Evolutionary conservation across 2,888 invertebrate genomes (phyloP).

Genomic region (Desoria tigrina): DNA sequence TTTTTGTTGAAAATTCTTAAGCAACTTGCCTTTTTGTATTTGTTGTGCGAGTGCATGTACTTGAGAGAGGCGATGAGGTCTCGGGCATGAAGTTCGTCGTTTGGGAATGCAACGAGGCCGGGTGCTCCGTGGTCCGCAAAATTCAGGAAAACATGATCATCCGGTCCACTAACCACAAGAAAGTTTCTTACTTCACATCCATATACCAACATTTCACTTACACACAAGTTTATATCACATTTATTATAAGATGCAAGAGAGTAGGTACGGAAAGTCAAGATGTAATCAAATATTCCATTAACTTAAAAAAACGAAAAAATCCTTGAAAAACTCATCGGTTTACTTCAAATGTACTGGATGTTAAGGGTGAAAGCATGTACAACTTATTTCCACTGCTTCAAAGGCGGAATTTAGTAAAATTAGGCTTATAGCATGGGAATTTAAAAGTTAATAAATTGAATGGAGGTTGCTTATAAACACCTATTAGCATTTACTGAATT

Average conservation of each 20-base stretch:
- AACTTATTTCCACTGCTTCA: too few relatives aligned
- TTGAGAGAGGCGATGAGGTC: constrained; percentile 54
- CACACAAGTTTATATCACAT: constrained; percentile 10
- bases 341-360: too few relatives aligned
- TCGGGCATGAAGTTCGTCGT: constrained; percentile 56
- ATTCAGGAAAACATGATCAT: constrained; percentile 65
- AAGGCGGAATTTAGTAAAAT: too few relatives aligned
- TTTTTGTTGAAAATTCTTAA: too few relatives aligned
- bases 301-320: constrained; percentile 5
- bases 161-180: constrained; percentile 58
- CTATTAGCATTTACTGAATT: too few relatives aligned
- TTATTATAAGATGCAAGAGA: constrained; percentile 12
- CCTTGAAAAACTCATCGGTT: too few relatives aligned
- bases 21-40: constrained; percentile 59
- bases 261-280: constrained; percentile 13
- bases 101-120: constrained; percentile 63
- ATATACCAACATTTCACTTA: too few relatives aligned
- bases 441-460: too few relatives aligned
- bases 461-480: too few relatives aligned
- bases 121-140: constrained; percentile 66
- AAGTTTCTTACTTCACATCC: background rate
- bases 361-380: too few relatives aligned
- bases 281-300: constrained; percentile 53
- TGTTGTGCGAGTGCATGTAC: constrained; percentile 58
- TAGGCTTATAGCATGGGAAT: too few relatives aligned